Evolutionary conservation across 2,888 invertebrate genomes (phyloP).

Genomic region (Acanthococcus lagerstroemiae): DNA sequence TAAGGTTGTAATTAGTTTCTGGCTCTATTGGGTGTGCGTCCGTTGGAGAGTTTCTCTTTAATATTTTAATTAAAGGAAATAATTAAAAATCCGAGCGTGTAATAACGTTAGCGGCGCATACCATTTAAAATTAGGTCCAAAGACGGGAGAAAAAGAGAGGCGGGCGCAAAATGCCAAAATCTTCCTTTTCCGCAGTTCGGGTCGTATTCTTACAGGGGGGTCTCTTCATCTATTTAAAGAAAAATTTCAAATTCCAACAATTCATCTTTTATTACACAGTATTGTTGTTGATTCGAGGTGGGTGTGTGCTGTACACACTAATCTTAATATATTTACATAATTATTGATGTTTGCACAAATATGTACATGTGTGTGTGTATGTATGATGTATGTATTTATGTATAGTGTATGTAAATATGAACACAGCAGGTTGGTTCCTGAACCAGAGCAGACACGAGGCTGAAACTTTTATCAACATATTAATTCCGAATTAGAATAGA

Average conservation of each 20-base stretch:
- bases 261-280: neutral
- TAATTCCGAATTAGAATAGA: neutral
- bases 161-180: conserved; percentile 17
- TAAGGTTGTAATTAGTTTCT: conserved; percentile 27
- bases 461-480: neutral
- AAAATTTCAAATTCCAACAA: neutral
- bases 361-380: too few species aligned
- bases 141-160: neutral
- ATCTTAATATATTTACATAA: neutral
- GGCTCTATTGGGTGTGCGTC: conserved; percentile 25
- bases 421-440: too few species aligned
- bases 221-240: too few species aligned
- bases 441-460: too few species aligned
- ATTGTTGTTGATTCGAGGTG: too few species aligned
- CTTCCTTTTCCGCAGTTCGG: neutral
- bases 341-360: too few species aligned
- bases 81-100: conserved; percentile 28
- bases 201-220: too few species aligned
- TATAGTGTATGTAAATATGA: too few species aligned
- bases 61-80: conserved; percentile 28
- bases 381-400: too few species aligned
- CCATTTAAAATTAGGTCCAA: conserved; percentile 26
- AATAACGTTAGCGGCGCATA: conserved; percentile 27
- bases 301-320: too few species aligned
- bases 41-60: conserved; percentile 27